These are phyloP conservation scores for Pardalotus punctatus DNA, from an alignment of 2,113 vertebrate species.

Conservation along the genomic window DNA sequence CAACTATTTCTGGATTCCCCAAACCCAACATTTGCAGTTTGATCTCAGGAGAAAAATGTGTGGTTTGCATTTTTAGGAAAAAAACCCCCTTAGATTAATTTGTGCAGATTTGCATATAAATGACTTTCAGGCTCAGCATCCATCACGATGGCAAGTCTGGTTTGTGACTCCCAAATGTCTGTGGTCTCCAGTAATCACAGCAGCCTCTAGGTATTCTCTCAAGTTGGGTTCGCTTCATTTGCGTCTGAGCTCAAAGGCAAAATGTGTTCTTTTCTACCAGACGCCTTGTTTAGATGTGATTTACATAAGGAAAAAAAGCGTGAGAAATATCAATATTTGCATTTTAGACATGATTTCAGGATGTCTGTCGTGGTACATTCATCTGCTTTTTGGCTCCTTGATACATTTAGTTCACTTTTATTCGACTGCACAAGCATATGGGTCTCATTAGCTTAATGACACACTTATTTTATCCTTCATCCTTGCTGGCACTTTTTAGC, in stretches of 20 bases:
- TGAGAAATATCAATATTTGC: slow-evolving; percentile 43
- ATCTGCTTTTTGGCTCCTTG: slow-evolving; percentile 4
- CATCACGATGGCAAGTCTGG: neutral
- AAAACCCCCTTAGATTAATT: neutral
- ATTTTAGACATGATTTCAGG: slow-evolving; percentile 32
- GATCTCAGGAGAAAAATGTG: neutral
- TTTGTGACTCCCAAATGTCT: neutral
- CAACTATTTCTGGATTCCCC: neutral
- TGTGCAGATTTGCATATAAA: slow-evolving; percentile 16
- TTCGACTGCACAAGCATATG: slow-evolving; percentile 23
- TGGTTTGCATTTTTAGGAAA: neutral
- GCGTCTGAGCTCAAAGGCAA: slow-evolving; percentile 27
- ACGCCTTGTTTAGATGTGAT: slow-evolving; percentile 5
- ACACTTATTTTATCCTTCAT: neutral
- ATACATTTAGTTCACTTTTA: neutral
- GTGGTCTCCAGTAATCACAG: neutral
- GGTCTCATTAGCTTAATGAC: slow-evolving; percentile 24
- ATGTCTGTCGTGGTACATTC: neutral
- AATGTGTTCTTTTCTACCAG: neutral
- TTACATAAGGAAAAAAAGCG: neutral
- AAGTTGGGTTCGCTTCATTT: neutral
- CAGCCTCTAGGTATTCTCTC: neutral
- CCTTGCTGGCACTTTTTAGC: neutral
- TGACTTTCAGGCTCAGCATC: slow-evolving; percentile 26
- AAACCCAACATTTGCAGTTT: neutral